Conservation (phyloP, 2,113 vertebrate genomes). For the Apeltes quadracus region DNA sequence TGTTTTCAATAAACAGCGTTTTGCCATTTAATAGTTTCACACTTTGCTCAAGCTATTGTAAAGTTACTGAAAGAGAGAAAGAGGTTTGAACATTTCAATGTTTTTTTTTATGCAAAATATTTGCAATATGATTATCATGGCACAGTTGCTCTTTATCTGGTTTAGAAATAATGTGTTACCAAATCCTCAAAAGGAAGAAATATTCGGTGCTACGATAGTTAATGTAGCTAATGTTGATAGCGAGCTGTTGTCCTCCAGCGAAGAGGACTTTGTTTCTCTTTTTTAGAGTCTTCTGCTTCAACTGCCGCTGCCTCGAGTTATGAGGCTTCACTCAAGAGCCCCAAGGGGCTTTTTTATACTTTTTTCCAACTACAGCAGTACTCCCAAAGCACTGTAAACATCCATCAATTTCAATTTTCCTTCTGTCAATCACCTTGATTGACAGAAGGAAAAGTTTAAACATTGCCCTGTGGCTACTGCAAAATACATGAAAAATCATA, state of each 20-base stretch:
- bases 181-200: neutral
- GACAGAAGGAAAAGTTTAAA: constrained; percentile 34
- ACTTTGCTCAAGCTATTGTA: too few species aligned
- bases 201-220: neutral
- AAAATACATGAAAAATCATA: constrained; percentile 23
- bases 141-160: neutral
- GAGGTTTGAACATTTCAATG: too few species aligned
- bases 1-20: too few species aligned
- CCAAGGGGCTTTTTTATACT: neutral
- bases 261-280: neutral
- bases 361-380: neutral
- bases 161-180: neutral
- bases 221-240: neutral
- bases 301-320: neutral
- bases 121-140: neutral
- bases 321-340: neutral
- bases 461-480: neutral
- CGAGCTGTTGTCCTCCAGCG: neutral
- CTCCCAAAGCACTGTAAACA: neutral
- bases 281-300: neutral
- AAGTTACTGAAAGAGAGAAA: too few species aligned
- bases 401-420: too few species aligned
- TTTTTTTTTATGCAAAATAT: too few species aligned
- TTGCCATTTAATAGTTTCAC: too few species aligned
- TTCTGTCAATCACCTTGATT: too few species aligned